Conservation (phyloP, 1,140 invertebrate genomes). For the Drosophila equinoxialis region DNA sequence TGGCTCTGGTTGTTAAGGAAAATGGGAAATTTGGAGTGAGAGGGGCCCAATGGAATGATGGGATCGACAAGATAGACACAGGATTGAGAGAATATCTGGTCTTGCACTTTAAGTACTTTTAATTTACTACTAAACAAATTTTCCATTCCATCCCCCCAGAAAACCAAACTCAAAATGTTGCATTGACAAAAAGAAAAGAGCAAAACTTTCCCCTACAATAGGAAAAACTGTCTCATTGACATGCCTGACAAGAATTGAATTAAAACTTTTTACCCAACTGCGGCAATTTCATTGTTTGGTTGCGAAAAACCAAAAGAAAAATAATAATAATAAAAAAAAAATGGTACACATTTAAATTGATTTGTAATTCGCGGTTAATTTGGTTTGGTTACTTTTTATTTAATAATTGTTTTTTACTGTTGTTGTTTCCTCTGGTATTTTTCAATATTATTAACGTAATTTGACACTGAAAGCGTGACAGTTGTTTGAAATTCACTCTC, state of each 20-base stretch:
- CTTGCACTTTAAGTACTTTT: conserved; percentile 60
- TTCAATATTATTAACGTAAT: conserved; percentile 64
- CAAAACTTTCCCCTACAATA: conserved; percentile 15
- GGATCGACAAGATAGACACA: conserved; percentile 15
- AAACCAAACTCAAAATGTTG: conserved; percentile 40
- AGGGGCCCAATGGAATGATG: conserved; percentile 3
- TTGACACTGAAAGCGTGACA: conserved; percentile 67
- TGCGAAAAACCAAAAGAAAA: neutral
- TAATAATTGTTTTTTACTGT: conserved; percentile 31
- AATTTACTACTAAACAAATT: conserved; percentile 63
- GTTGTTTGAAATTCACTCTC: conserved; percentile 43
- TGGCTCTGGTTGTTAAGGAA: conserved; percentile 16
- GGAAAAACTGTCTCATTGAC: conserved; percentile 56
- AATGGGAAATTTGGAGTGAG: conserved; percentile 12
- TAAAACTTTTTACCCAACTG: conserved; percentile 62
- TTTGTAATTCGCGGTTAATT: conserved; percentile 76
- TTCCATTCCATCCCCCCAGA: conserved; percentile 30
- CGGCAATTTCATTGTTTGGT: conserved; percentile 55
- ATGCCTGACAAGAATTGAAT: conserved; percentile 76
- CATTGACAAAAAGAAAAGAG: conserved; percentile 32
- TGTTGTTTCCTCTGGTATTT: conserved; percentile 30
- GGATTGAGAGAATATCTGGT: conserved; percentile 12
- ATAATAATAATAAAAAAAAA: conserved; percentile 25
- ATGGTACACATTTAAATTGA: conserved; percentile 69
- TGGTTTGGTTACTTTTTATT: conserved; percentile 56